Evolutionary conservation across 2,797 vertebrate genomes (phyloP), one percentile per base, ranked within the genome.

Genomic region (Pachyuromys duprasi): DNA sequence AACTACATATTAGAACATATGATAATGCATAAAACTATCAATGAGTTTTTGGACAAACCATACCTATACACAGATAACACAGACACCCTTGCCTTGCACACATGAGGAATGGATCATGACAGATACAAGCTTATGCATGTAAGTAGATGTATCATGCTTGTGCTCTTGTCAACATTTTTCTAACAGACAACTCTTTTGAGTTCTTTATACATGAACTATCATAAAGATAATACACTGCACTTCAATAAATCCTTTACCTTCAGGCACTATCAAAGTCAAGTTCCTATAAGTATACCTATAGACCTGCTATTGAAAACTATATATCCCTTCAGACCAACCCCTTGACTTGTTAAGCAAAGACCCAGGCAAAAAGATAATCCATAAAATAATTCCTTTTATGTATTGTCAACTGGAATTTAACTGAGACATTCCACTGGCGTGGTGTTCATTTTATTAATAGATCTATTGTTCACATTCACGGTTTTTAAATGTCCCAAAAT

Each of bases 391-490:
- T 88, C 93, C 57, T 89, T 92, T 93, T 89, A 75, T 80, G 22
- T 84, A 57, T 31, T 86, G 20, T 65, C 92, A 70, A 81, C 9
- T 89, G 49, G 49, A 95, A 96, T 90, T 93, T 84, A 97, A 92
- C n/a, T 42, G 88, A 96, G 95, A 86, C 20, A 94, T 60, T 86
- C 33, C 67, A 94, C 65, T 93, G 53, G 95, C 42, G 63, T 42
- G 89, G 3, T 78, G 5, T 80, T 39, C 12, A 80, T 78, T 95
- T 97, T 93, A 97, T 83, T 72, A 94, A 24, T 33, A 97, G 96
- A 97, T 2, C 13, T 72, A 89, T 24, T 96, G 18, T 31, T 97
- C 62, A 96, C 93, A 82, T 49, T 9, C 86, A 3, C 0, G 42
- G 22, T 62, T 91, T 94, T 91, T 3, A 90, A 95, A 4, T 53